Base-by-base conservation (phyloP, 2,113 vertebrate species). In the Columbina picui region DNA sequence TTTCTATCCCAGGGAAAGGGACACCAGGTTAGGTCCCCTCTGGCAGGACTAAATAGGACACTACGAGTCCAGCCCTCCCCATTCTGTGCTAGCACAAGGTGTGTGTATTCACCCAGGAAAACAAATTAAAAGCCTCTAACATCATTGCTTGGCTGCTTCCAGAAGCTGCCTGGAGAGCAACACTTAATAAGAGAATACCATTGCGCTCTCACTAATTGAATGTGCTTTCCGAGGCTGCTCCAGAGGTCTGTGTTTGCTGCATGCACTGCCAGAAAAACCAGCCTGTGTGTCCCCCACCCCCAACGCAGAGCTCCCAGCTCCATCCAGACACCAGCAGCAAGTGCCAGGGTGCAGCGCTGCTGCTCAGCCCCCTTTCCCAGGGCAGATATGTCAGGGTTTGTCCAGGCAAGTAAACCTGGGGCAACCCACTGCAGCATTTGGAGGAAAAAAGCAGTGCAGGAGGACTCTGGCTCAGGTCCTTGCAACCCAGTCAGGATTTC, bases 271-370 rank as follows among this genome's bases (percentile, higher is more conserved):
- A 25, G 56, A 22, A 61, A 19, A 8, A 12, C 20, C 15, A 36
- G 20, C 56, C 53, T 1, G 1, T 0, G 1, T 2, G 14, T 8
- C n/a, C 13, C 2, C 8, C 56, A 2, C 27, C 3, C 50, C 25
- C 30, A 10, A 10, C 38, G 63, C 19, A 1, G 77, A 47, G 64
- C 57, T 47, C 43, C 57, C 14, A 4, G 26, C 43, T 38, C n/a
- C 64, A 56, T 29, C 47, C 41, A 27, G 34, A 13, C 17, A 5
- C 59, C 30, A 26, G 60, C 34, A 36, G 53, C 53, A 6, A 9
- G 30, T 2, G 36, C 21, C 11, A 12, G 52, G 43, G 43, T 52
- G 9, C 32, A 12, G 34, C 3, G 1, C 19, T 18, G 8, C 18
- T 19, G 43, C 43, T 26, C 18, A 7, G 17, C 38, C 23, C 47